Conservation (phyloP, 2,113 vertebrate species). For the Colius striatus region DNA sequence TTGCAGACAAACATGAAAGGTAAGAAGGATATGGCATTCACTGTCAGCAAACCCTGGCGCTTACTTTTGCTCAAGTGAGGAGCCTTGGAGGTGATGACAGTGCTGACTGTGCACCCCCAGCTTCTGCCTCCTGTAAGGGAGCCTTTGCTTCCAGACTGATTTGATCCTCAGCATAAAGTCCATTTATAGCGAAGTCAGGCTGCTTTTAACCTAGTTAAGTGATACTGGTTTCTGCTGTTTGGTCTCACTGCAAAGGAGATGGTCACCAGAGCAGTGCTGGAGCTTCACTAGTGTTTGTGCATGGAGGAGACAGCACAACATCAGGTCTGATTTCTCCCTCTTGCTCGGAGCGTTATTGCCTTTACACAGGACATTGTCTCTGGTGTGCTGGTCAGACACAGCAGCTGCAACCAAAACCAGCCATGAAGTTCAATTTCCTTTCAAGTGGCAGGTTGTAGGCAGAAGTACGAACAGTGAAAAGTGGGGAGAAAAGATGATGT, state of each 20-base stretch:
- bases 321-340: not conserved
- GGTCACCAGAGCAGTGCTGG: not conserved
- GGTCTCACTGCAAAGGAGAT: not conserved
- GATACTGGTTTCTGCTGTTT: not conserved
- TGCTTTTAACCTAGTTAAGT: not conserved
- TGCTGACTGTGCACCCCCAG: not conserved
- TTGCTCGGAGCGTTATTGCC: fast-evolving
- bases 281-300: not conserved
- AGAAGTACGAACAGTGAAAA: not conserved
- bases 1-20: not conserved
- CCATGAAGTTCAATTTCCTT: not conserved
- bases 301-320: not conserved
- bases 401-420: not conserved
- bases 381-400: fast-evolving
- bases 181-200: not conserved
- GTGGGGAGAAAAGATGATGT: fast-evolving
- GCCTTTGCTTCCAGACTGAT: fast-evolving
- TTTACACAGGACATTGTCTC: not conserved
- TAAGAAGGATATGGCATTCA: not conserved
- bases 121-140: not conserved
- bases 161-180: not conserved
- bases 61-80: not conserved
- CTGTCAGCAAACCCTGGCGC: not conserved
- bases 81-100: not conserved
- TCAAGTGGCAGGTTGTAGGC: not conserved